phyloP scores from a whole-genome alignment of 2,797 vertebrate species.

The Amniataba percoides region DNA sequence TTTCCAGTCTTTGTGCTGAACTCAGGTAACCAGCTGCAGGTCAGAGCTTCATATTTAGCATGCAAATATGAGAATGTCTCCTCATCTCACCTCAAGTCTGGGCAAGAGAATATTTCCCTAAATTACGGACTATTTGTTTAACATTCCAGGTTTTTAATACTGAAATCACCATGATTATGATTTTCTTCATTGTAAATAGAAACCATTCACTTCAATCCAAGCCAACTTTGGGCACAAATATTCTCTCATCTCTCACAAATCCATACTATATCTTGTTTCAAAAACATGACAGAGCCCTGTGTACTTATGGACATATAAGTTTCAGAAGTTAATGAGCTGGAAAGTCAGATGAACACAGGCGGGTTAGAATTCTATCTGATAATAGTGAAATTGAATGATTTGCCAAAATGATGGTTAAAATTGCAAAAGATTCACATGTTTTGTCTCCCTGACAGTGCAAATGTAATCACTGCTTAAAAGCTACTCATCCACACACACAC shows the following conservation, averaged over 20 bases:
- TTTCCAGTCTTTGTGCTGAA: background rate
- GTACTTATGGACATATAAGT: conserved; percentile 27
- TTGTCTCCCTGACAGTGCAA: conserved; percentile 67
- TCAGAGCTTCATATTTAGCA: background rate
- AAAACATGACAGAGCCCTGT: conserved; percentile 20
- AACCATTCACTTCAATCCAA: background rate
- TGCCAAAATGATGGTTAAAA: conserved; percentile 46
- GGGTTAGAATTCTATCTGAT: conserved; percentile 58
- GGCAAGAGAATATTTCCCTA: background rate
- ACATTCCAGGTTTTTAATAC: background rate
- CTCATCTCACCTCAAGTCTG: background rate
- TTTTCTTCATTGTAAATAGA: background rate
- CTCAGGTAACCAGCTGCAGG: background rate
- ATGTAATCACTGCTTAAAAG: conserved; percentile 69
- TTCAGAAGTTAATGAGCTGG: conserved; percentile 49
- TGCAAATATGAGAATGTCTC: background rate
- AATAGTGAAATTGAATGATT: conserved; percentile 60
- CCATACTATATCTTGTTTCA: conserved; percentile 22
- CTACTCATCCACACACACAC: conserved; percentile 59
- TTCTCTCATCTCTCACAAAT: conserved; percentile 25
- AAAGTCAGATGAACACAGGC: conserved; percentile 50
- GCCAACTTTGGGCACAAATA: background rate
- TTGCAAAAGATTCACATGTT: conserved; percentile 63
- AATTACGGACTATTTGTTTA: background rate
- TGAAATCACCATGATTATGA: background rate